These are phyloP conservation scores for Herpetotheres cachinnans DNA, from an alignment of 2,113 vertebrate genomes.

Conservation along the genomic window DNA sequence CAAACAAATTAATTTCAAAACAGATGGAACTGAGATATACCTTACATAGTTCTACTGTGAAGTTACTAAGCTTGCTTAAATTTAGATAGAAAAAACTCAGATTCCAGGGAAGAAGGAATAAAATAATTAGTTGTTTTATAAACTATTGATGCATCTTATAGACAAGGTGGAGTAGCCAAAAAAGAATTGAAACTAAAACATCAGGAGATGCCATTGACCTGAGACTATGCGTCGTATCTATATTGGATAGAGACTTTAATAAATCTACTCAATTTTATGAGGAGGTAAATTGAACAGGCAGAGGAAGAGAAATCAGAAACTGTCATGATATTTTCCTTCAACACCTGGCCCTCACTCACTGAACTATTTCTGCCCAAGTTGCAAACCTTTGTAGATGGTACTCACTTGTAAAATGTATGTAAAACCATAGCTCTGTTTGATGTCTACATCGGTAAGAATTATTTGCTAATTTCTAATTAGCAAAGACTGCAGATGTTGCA, in stretches of 20 bases:
- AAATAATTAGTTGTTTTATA: background rate
- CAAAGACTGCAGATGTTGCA: background rate
- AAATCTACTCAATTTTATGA: background rate
- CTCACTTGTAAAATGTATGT: background rate
- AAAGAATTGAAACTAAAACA: background rate
- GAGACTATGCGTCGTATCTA: background rate
- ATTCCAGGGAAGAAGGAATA: background rate
- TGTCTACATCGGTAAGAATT: background rate
- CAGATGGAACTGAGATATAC: background rate
- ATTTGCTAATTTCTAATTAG: background rate
- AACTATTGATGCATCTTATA: background rate
- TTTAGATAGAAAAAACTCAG: background rate
- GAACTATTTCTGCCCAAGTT: background rate
- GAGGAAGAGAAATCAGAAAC: background rate
- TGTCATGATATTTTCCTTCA: background rate
- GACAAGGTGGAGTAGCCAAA: background rate
- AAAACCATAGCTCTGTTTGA: background rate
- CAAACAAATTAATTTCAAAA: background rate
- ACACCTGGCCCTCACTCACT: background rate
- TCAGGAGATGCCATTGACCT: background rate
- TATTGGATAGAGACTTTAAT: background rate
- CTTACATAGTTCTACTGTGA: background rate
- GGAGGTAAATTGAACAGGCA: background rate
- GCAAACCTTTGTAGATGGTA: background rate
- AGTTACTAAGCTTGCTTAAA: background rate